phyloP scores from a whole-genome alignment of 2,797 vertebrate species.

The Cyclopterus lumpus region DNA sequence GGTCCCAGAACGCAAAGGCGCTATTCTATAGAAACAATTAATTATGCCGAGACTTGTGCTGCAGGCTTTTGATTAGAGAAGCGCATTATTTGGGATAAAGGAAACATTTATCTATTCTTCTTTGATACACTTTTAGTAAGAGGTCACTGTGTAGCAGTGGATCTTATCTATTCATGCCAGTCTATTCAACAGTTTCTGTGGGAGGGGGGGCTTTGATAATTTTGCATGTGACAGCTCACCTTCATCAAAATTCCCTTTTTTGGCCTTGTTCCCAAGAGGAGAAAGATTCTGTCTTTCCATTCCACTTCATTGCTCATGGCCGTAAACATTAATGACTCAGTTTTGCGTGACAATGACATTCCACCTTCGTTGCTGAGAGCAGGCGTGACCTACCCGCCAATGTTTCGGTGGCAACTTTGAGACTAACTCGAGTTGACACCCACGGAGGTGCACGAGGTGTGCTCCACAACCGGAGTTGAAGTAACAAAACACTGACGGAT shows the following conservation, averaged over 20 bases:
- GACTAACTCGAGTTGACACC: conserved; percentile 55
- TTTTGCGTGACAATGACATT: conserved; percentile 71
- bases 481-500: conserved; percentile 13
- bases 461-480: conserved; percentile 13
- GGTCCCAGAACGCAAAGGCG: conserved; percentile 25
- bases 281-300: conserved; percentile 42
- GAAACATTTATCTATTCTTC: conserved; percentile 18
- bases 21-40: conserved; percentile 41
- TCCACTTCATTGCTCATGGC: conserved; percentile 51
- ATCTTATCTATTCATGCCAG: conserved; percentile 30
- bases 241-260: conserved; percentile 51
- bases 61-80: conserved; percentile 17
- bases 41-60: conserved; percentile 23
- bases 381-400: conserved; percentile 45
- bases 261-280: conserved; percentile 44
- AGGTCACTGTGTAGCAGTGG: conserved; percentile 16
- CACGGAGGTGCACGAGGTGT: conserved; percentile 30
- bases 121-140: conserved; percentile 10
- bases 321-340: conserved; percentile 72
- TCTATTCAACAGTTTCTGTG: not conserved
- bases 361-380: conserved; percentile 57
- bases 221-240: conserved; percentile 44
- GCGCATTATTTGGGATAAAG: conserved; percentile 30
- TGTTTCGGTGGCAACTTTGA: conserved; percentile 52
- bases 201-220: conserved; percentile 3